These are phyloP conservation scores for Ctenochaetus hawaiiensis DNA, from an alignment of 2,797 vertebrate genomes.

Conservation along the genomic window DNA sequence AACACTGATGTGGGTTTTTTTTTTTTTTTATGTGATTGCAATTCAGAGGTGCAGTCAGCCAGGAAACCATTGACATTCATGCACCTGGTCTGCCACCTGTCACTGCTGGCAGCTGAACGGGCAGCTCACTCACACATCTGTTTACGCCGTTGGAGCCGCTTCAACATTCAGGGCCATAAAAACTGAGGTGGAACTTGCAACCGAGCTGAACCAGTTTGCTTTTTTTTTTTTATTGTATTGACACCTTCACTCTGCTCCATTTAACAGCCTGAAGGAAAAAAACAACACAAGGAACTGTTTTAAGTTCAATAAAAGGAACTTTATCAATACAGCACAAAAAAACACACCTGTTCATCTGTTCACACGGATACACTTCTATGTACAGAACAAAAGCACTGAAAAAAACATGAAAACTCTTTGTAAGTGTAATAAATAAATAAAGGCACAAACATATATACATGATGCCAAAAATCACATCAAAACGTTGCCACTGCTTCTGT, in stretches of 20 bases:
- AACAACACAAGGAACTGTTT: conserved; percentile 18
- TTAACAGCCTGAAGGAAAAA: neutral
- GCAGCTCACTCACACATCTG: conserved; percentile 47
- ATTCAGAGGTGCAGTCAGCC: conserved; percentile 22
- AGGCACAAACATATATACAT: conserved; percentile 62
- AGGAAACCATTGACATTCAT: conserved; percentile 54
- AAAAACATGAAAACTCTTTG: conserved; percentile 52
- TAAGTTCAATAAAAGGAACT: conserved; percentile 40
- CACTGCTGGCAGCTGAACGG: conserved; percentile 41
- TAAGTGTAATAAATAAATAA: conserved; percentile 77
- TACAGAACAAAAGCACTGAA: conserved; percentile 53
- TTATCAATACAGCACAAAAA: conserved; percentile 46
- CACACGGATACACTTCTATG: conserved; percentile 48
- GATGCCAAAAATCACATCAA: conserved; percentile 45
- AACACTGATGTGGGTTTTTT: neutral
- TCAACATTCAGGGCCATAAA: conserved; percentile 16
- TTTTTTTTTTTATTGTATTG: conserved; percentile 3
- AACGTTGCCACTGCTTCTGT: conserved; percentile 54
- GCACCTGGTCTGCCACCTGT: conserved; percentile 69
- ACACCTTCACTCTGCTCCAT: conserved; percentile 1
- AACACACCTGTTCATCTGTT: conserved; percentile 39
- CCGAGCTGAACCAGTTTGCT: neutral
- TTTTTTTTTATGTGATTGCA: neutral
- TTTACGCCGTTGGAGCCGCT: conserved; percentile 13
- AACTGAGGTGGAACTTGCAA: conserved; percentile 16